Conservation (phyloP, 2,797 vertebrate genomes). For the Crenuchus spilurus region DNA sequence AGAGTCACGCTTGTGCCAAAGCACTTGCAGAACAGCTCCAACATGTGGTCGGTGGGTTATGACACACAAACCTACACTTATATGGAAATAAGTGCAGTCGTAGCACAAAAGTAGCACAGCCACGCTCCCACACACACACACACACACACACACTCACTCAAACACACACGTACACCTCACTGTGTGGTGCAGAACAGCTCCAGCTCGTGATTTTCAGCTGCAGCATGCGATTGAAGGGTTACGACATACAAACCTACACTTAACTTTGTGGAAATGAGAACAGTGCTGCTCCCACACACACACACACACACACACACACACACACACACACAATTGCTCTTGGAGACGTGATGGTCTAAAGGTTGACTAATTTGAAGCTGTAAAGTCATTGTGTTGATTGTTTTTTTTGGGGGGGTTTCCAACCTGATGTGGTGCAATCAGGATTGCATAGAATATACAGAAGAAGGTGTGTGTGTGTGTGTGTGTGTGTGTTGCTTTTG, state of each 20-base stretch:
- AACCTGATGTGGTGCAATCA: too few relatives aligned
- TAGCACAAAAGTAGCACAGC: not conserved
- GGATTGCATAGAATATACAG: too few relatives aligned
- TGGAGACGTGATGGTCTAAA: not conserved
- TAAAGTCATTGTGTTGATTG: too few relatives aligned
- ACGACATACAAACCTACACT: constrained; percentile 23
- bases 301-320: not conserved
- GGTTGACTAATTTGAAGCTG: too few relatives aligned
- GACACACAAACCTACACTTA: constrained; percentile 26
- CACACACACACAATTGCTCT: too few relatives aligned
- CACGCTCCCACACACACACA: constrained; percentile 5
- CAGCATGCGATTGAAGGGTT: constrained; percentile 35
- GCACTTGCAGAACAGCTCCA: constrained; percentile 9
- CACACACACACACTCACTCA: not conserved
- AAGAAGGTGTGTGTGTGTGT: too few relatives aligned
- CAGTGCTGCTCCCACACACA: not conserved
- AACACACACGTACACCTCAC: too few relatives aligned
- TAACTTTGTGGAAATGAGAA: not conserved
- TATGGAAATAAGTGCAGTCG: not conserved
- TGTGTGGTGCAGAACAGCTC: not conserved
- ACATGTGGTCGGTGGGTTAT: constrained; percentile 37
- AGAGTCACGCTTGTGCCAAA: constrained; percentile 3
- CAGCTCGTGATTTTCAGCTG: not conserved
- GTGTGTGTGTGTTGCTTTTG: too few relatives aligned
- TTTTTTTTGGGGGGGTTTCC: too few relatives aligned